Conservation (phyloP, 1,140 invertebrate genomes). For the Drosophila guanche region DNA sequence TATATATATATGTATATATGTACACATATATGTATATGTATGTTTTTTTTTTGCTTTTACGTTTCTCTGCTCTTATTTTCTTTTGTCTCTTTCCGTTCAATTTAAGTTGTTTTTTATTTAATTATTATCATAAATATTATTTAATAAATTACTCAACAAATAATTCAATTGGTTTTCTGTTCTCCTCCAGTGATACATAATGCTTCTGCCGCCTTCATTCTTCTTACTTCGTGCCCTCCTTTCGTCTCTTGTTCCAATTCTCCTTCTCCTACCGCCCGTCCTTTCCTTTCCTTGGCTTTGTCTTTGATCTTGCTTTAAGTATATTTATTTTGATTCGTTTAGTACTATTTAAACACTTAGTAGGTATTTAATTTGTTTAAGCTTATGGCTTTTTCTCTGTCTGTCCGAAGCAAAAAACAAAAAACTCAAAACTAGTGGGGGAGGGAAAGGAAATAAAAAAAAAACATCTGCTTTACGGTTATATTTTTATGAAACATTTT, state of each 20-base stretch:
- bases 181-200: no score
- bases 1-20: slow-evolving; percentile 26
- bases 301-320: slow-evolving; percentile 37
- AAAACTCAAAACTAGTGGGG: not conserved
- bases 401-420: slow-evolving; percentile 18
- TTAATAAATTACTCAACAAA: slow-evolving; percentile 82
- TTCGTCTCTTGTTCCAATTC: slow-evolving; percentile 10
- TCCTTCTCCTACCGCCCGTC: slow-evolving; percentile 17
- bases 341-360: slow-evolving; percentile 77
- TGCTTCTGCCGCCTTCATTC: slow-evolving; percentile 17
- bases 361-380: slow-evolving; percentile 59
- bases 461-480: slow-evolving; percentile 11
- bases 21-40: slow-evolving; percentile 32
- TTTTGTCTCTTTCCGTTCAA: slow-evolving; percentile 39
- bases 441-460: slow-evolving; percentile 10
- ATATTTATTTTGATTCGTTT: slow-evolving; percentile 56
- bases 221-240: slow-evolving; percentile 21
- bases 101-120: slow-evolving; percentile 50
- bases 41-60: slow-evolving; percentile 25
- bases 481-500: slow-evolving; percentile 64
- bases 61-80: slow-evolving; percentile 1
- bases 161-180: slow-evolving; percentile 56
- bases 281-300: slow-evolving; percentile 21
- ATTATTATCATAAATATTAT: slow-evolving; percentile 61
- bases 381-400: slow-evolving; percentile 40